These are phyloP conservation scores for Anthopleura sola DNA, from an alignment of 64 coral and sea anemone species.

Conservation along the genomic window DNA sequence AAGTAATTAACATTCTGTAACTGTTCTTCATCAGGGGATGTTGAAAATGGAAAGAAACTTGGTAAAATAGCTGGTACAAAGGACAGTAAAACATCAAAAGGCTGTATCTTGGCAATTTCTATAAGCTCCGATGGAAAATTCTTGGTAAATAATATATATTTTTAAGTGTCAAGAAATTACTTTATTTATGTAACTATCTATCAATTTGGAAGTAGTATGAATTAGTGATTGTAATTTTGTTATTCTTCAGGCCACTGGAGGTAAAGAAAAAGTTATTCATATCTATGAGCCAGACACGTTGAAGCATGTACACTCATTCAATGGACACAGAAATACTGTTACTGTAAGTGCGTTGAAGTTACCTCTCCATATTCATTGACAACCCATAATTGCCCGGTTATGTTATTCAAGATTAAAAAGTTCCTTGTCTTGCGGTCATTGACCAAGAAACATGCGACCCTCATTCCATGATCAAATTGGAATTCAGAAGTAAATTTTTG, in stretches of 20 bases:
- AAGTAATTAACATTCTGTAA: neutral
- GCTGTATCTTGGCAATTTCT: constrained; percentile 68
- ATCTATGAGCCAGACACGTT: constrained; percentile 80
- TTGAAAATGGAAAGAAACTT: constrained; percentile 69
- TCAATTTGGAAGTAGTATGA: too few species aligned
- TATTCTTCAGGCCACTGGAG: constrained; percentile 80
- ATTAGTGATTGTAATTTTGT: neutral
- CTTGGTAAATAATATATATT: constrained; percentile 56
- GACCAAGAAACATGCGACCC: too few species aligned
- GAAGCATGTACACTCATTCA: constrained; percentile 77
- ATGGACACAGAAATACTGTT: constrained; percentile 86
- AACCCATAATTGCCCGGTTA: neutral
- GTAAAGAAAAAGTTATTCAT: constrained; percentile 85
- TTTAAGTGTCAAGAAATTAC: too few species aligned
- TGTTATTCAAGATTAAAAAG: too few species aligned
- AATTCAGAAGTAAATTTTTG: too few species aligned
- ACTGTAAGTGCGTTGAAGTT: constrained; percentile 56
- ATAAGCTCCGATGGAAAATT: constrained; percentile 85
- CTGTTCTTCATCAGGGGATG: constrained; percentile 54
- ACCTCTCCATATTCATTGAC: neutral
- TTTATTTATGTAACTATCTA: too few species aligned
- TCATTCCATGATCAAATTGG: too few species aligned
- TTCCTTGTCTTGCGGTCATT: too few species aligned
- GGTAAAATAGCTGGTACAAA: constrained; percentile 56
- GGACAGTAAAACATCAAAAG: constrained; percentile 57